Evolutionary conservation across 35 echinoderm and acorn worm species (phyloP), one percentile per base, ranked within the genome.

Genomic region (Apostichopus japonicus): DNA sequence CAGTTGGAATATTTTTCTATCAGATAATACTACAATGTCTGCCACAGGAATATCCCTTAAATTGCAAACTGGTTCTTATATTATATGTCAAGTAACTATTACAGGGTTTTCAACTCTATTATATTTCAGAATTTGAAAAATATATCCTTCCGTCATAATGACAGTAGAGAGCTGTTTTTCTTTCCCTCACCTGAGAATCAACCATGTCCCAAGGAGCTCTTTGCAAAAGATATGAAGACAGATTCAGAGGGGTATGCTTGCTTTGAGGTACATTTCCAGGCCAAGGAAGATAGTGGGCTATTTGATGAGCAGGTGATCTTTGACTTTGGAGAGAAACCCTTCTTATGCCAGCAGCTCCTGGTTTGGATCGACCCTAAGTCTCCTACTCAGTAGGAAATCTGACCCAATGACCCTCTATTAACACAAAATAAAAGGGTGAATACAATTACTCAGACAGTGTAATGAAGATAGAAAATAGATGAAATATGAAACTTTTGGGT

Each of bases 291-390:
- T 19, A 7, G 5, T 21, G 17, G 17, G 15, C 13, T 75, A 13
- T 83, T 54, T 56, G 21, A 83, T 14, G 13, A 83, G 21, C 54
- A 52, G 79, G 4, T 83, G 11, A 56, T 83, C 11, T 83, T 83
- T 83, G 79, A 83, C 55, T 83, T 53, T n/a, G 79, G 79, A 15
- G 51, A 6, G 5, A 83, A 83, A 21, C 79, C 79, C 10, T 53
- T 53, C 54, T 52, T 83, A 8, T 83, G 79, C 17, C 27, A 83
- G 10, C 79, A 83, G 5, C 55, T 83, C 3, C 19, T 83, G 54
- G 44, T 83, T 8, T 83, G 79, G 79, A 56, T 83, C 6, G 53
- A 25, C 17, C 27, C 27, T 5, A 3, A 56, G 51, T 83, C 71
- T 23, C n/a, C n/a, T n/a, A n/a, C n/a, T n/a, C n/a, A n/a, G n/a